Base-by-base conservation (phyloP, 2,888 invertebrate genomes). In the Pseudoips prasinana region DNA sequence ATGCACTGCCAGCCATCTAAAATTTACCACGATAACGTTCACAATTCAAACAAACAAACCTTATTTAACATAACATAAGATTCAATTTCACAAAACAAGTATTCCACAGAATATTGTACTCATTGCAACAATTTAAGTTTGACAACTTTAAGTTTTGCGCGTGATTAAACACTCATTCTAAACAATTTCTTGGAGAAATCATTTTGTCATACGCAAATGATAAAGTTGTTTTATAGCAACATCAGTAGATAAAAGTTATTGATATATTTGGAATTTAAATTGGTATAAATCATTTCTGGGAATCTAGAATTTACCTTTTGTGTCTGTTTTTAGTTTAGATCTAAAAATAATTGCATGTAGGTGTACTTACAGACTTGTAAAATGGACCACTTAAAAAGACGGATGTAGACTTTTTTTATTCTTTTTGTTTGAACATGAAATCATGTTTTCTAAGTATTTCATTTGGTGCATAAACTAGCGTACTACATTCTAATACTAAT, bases 71-170 rank as follows among this genome's bases (percentile, higher is more conserved):
- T 0, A 0, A 0, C 5, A 42, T 62, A 70, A 45, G 41, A 34
- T 42, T 35, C 9, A 58, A 23, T 55, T 65, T 10, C 23, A 39
- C 37, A 35, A 5, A 8, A 19, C 11, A 8, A 1, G 20, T n/a
- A 5, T 8, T 9, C 9, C 17, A 29, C 29, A 36, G 39, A 56
- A 44, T 11, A 45, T 59, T 47, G 65, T 56, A 49, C 55, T 46
- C 59, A 56, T 66, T 54, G 62, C 66, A 68, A 73, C 68, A 73
- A 69, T 73, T 73, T 73, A 64, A 68, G 58, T 61, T 49, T 57
- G 58, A 64, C 56, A 52, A 49, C 29, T 37, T 44, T 56, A n/a
- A 44, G 29, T 20, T 39, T 28, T 63, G 56, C 57, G 25, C 35
- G 31, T 27, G 9, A 42, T 41, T 23, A 29, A 17, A 24, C 26